Conservation (phyloP, 2,113 vertebrate genomes). For the Hiodon tergisus region DNA sequence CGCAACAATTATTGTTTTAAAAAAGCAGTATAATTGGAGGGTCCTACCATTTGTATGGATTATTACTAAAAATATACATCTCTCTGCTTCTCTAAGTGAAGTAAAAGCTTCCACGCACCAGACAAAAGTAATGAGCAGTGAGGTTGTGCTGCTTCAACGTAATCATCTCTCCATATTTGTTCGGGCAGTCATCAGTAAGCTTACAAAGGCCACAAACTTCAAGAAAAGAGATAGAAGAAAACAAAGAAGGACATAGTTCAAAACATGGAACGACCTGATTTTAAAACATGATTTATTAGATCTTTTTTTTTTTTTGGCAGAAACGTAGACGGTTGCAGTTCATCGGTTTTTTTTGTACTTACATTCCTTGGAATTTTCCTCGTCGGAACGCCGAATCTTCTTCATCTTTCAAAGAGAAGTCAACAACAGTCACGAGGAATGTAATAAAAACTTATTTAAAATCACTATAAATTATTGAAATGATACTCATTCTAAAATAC, state of each 20-base stretch:
- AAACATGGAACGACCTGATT: neutral
- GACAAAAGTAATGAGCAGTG: slow-evolving; percentile 87
- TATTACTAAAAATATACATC: neutral
- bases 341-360: neutral
- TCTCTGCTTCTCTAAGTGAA: too few species aligned
- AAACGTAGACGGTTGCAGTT: too few species aligned
- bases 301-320: neutral
- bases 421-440: too few species aligned
- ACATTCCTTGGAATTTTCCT: slow-evolving; percentile 10
- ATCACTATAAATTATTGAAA: neutral
- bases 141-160: slow-evolving; percentile 67
- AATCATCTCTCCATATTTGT: slow-evolving; percentile 85
- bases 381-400: neutral
- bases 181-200: slow-evolving; percentile 73
- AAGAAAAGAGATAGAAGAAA: slow-evolving; percentile 22
- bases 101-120: slow-evolving; percentile 65
- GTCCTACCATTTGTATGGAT: too few species aligned
- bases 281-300: neutral
- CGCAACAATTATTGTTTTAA: neutral
- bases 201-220: slow-evolving; percentile 83
- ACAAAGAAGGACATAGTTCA: neutral
- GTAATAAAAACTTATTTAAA: neutral
- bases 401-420: neutral
- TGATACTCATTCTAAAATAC: neutral
- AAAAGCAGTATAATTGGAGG: neutral